Base-by-base conservation (phyloP, 2,113 vertebrate species). In the Apteryx owenii region DNA sequence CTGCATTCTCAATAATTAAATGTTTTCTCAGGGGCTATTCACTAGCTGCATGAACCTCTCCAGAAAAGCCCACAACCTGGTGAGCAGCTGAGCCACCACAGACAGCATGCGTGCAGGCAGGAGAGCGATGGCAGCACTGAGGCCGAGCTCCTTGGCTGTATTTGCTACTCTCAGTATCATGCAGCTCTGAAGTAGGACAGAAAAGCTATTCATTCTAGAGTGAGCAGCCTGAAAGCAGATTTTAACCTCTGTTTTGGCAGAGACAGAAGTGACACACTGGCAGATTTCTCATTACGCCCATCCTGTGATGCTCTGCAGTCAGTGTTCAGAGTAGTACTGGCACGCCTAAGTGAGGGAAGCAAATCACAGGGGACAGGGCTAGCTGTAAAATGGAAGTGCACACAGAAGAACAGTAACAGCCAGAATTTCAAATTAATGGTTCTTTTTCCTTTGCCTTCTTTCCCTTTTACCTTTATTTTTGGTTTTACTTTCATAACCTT, bases 181-280 rank as follows among this genome's bases (percentile, higher is more conserved):
- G 53, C 54, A 77, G 75, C 33, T 90, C 71, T 83, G 60, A 94
- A 66, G 15, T 79, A 95, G 90, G 79, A 91, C 33, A 62, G 76
- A 96, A 95, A 96, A 88, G 46, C 58, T 62, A 62, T 89, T 87
- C 42, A 65, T 51, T 53, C 33, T 81, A 48, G 79, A 92, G 72
- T 51, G 66, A 90, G 84, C 85, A 96, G 69, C 50, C 90, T 90
- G 78, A 94, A 96, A 94, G 70, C 86, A 94, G 90, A 94, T 91
- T 96, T 91, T 95, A 94, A 89, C 68, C 82, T 93, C 91, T 93
- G 66, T 95, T 95, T 95, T 91, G 94, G 93, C 89, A 96, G 62
- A 96, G 77, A 48, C 14, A 85, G 44, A 80, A 93, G 56, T 69
- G 68, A 83, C 76, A 91, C 53, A 20, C 60, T 92, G 84, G 89